Evolutionary conservation across 92 coral and sea anemone species (phyloP), one percentile per base, ranked within the genome.

Genomic region (Montipora capitata): DNA sequence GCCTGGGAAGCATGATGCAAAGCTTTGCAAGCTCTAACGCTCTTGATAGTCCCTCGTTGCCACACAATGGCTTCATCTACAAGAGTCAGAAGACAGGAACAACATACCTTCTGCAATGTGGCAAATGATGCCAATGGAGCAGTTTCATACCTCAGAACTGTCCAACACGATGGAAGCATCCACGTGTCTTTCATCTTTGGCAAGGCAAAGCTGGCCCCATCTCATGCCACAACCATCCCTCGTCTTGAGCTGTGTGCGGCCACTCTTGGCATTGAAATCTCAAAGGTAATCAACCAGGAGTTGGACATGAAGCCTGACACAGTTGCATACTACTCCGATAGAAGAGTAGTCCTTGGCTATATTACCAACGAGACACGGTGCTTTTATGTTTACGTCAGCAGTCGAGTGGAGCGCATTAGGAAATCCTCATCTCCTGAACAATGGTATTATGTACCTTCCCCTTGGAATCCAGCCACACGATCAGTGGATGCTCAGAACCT

Each of bases 1-100:
- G 6, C 88, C 18, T 84, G 88, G 80, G 80, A 84, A 49, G 18
- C 59, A 7, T 84, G 88, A 81, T 41, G 88, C 72, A 20, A 51
- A 59, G 52, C 88, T 4, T 40, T 73, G 17, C 27, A 35, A 57
- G 72, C 77, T 5, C 81, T 84, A 6, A 73, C 58, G 0, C 48
- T 42, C 3, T 48, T 84, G 18, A 74, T 35, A 1, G 62, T 84
- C 27, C 88, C 88, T 42, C 79, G 79, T 4, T 11, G 58, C 14
- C 51, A 82, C 87, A 40, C 87, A 16, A 51, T 51, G 57, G 57
- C 57, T 51, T 51, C 57, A 51, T 51, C 57, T 51, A 51, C 57
- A 11, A 7, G 57, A 51, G 57, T 51, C 57, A 7, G 11, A 11
- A 7, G 57, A 51, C 57, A 11, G 41, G 51, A 70, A 52, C 52